Percentiles rank a stretch among this genome's conserved stretches.
These are phyloP conservation scores for Gryllus longicercus DNA, from an alignment of 2,888 invertebrate species.

Conservation along the genomic window DNA sequence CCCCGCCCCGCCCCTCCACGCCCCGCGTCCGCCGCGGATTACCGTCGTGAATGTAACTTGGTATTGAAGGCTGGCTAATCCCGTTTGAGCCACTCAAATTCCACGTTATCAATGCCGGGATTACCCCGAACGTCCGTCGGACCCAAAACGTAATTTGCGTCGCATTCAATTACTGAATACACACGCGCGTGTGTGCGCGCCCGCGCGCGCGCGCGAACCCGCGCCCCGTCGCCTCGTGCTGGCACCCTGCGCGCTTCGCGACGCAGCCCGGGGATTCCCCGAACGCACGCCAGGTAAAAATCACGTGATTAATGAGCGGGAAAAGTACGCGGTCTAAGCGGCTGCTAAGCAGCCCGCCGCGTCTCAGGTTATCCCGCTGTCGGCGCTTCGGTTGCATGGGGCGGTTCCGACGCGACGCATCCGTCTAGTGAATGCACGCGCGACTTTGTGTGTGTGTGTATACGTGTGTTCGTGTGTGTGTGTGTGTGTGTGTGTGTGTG, in stretches of 20 bases:
- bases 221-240: no score
- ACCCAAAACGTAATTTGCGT: constrained; percentile 17
- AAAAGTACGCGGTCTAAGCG: not conserved
- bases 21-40: not conserved
- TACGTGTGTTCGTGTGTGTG: no score
- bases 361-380: no score
- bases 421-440: no score
- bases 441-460: no score
- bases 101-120: constrained; percentile 10
- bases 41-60: not conserved
- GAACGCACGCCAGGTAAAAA: not conserved
- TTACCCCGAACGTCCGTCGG: not conserved
- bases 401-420: no score
- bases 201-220: no score
- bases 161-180: constrained; percentile 10
- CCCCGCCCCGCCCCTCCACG: not conserved
- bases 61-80: constrained; percentile 2
- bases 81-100: constrained; percentile 6
- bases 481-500: no score
- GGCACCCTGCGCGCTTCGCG: no score
- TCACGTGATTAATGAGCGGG: not conserved
- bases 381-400: no score
- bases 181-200: not conserved
- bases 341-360: not conserved
- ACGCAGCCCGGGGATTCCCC: no score